Percentiles rank a stretch among this genome's conserved stretches.
Evolutionary conservation across 2,888 invertebrate species (phyloP).

Genomic region (Drosophila acutilabella): DNA sequence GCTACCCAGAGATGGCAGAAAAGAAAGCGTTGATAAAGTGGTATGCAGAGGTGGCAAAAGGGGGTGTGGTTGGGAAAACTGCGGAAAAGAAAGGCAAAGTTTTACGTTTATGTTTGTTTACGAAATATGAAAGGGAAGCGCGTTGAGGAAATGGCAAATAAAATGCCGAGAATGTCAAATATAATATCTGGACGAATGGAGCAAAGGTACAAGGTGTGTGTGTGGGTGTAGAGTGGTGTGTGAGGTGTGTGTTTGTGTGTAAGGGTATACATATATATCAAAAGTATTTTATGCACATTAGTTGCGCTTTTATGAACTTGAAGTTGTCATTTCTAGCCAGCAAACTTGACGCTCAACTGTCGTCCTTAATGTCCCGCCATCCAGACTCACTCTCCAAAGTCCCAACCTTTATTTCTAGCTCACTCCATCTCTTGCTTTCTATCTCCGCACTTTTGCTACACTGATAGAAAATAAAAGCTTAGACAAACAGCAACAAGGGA

Average conservation of each 20-base stretch:
- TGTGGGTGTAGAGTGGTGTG: constrained; percentile 16
- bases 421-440: neutral
- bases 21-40: constrained; percentile 17
- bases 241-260: constrained; percentile 23
- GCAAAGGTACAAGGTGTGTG: constrained; percentile 4
- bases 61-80: constrained; percentile 4
- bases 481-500: too few relatives aligned
- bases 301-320: constrained; percentile 80
- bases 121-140: constrained; percentile 72
- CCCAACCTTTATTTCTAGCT: too few relatives aligned
- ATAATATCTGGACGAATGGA: constrained; percentile 1
- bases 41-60: neutral
- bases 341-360: constrained; percentile 66
- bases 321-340: constrained; percentile 77
- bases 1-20: constrained; percentile 54
- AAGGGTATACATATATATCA: constrained; percentile 43
- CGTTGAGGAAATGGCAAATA: constrained; percentile 60
- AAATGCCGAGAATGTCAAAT: constrained; percentile 57
- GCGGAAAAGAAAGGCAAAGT: constrained; percentile 55
- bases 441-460: neutral
- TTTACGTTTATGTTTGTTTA: constrained; percentile 73
- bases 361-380: constrained; percentile 27
- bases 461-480: neutral
- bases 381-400: neutral
- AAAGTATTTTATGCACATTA: constrained; percentile 80